Percentiles rank a stretch among this genome's conserved stretches.
Evolutionary conservation across 2,888 invertebrate genomes (phyloP).

Genomic region (Drosophila melanosoma): DNA sequence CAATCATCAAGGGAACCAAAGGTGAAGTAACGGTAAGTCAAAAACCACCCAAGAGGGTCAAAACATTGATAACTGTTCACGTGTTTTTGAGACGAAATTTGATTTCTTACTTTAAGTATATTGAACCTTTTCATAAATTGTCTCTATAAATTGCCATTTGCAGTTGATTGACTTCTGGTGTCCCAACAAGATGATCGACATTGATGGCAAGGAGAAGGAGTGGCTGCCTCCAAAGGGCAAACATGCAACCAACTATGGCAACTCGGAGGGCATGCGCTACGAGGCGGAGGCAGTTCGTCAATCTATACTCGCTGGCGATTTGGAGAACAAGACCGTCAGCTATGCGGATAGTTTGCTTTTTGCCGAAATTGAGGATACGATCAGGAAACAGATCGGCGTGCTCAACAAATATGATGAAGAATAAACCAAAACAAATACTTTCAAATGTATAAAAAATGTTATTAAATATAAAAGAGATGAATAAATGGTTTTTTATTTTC

Average conservation of each 20-base stretch:
- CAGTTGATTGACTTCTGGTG: slow-evolving; percentile 89
- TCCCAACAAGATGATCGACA: slow-evolving; percentile 88
- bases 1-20: slow-evolving; percentile 83
- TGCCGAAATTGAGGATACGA: slow-evolving; percentile 90
- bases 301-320: slow-evolving; percentile 88
- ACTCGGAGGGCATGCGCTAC: slow-evolving; percentile 91
- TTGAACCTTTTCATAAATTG: not conserved
- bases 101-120: not conserved
- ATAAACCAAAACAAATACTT: slow-evolving; percentile 16
- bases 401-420: slow-evolving; percentile 68
- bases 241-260: slow-evolving; percentile 87
- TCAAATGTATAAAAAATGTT: not conserved
- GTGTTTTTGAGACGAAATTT: slow-evolving; percentile 6
- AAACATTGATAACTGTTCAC: slow-evolving; percentile 13
- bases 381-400: slow-evolving; percentile 87
- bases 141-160: not conserved
- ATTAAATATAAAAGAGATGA: not conserved
- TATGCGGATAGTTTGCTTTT: slow-evolving; percentile 89
- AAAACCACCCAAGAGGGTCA: not conserved
- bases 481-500: not conserved
- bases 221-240: slow-evolving; percentile 89
- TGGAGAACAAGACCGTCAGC: slow-evolving; percentile 89
- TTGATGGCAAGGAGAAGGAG: slow-evolving; percentile 87
- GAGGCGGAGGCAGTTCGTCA: slow-evolving; percentile 91
- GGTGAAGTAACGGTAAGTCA: slow-evolving; percentile 83